phyloP scores from a whole-genome alignment of 2,797 vertebrate genomes.

The Micropoecilia bifurca region DNA sequence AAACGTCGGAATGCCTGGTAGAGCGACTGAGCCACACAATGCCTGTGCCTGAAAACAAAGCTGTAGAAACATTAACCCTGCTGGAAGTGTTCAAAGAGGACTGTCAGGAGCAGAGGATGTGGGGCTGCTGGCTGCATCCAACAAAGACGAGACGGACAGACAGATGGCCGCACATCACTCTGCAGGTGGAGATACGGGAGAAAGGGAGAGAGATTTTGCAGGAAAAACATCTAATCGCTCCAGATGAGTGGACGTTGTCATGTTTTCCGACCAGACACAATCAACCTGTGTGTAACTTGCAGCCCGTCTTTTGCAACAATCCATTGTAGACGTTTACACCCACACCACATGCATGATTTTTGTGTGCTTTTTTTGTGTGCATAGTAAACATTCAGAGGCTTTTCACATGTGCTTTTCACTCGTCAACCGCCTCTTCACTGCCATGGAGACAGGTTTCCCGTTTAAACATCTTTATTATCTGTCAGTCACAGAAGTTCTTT shows the following conservation, averaged over 20 bases:
- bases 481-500: conserved; percentile 66
- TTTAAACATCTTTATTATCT: conserved; percentile 70
- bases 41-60: conserved; percentile 82
- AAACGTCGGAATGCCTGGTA: conserved; percentile 82
- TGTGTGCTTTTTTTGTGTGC: conserved; percentile 39
- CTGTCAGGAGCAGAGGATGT: conserved; percentile 70
- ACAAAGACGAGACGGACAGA: conserved; percentile 62
- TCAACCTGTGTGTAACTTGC: conserved; percentile 54
- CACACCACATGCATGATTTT: conserved; percentile 34
- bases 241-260: conserved; percentile 48
- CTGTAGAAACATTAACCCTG: conserved; percentile 78
- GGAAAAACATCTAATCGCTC: conserved; percentile 33
- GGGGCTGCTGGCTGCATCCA: conserved; percentile 63
- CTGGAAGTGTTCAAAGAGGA: conserved; percentile 77
- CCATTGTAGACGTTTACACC: conserved; percentile 45
- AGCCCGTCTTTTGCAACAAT: conserved; percentile 33
- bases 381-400: conserved; percentile 57
- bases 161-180: conserved; percentile 54
- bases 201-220: conserved; percentile 56
- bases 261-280: conserved; percentile 57
- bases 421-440: conserved; percentile 75
- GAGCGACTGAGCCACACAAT: conserved; percentile 81
- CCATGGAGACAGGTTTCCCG: conserved; percentile 78
- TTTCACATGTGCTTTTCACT: conserved; percentile 73
- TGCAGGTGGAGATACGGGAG: conserved; percentile 64